Evolutionary conservation across 2,797 vertebrate species (phyloP).

Genomic region (Varecia variegata): DNA sequence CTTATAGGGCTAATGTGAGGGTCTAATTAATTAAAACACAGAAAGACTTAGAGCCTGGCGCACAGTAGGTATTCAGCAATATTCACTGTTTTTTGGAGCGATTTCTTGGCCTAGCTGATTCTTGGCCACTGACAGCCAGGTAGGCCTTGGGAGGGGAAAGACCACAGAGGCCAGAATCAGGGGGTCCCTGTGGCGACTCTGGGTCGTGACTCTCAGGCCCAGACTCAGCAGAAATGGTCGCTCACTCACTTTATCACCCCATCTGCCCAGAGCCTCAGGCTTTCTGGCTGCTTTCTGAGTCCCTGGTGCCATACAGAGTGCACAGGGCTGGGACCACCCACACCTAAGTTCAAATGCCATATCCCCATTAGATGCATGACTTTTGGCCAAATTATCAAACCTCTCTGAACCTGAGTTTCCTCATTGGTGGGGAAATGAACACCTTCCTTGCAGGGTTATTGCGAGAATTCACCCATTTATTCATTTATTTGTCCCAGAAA

Average conservation of each 20-base stretch:
- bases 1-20: not conserved
- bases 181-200: not conserved
- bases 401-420: not conserved
- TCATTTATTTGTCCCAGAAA: not conserved
- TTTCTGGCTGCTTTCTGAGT: not conserved
- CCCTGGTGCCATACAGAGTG: not conserved
- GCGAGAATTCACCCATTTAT: not conserved
- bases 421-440: not conserved
- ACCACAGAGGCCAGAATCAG: not conserved
- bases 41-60: not conserved
- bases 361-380: not conserved
- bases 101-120: not conserved
- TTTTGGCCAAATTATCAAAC: not conserved
- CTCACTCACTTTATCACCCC: not conserved
- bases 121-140: not conserved
- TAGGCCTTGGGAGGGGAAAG: not conserved
- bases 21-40: not conserved
- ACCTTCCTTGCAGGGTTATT: not conserved
- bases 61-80: not conserved
- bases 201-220: not conserved
- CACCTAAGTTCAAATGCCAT: not conserved
- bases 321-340: not conserved
- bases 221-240: not conserved
- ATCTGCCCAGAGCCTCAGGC: not conserved
- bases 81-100: no score